A percentile compares a stretch with the other conserved stretches of the same genome.
Conservation (phyloP, 2,888 invertebrate species). For the Macrosoma leucophasiata region DNA sequence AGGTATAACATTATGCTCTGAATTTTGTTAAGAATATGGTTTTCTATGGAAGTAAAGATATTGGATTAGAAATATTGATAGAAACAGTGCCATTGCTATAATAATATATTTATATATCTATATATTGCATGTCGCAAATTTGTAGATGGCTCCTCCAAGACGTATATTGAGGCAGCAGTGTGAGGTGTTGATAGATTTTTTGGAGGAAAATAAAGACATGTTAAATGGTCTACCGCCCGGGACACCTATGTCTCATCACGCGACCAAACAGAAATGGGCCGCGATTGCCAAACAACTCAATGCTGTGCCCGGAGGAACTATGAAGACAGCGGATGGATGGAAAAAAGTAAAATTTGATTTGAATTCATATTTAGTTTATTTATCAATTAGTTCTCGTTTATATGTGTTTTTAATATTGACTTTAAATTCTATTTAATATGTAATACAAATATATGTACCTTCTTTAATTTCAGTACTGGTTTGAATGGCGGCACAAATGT, state of each 20-base stretch:
- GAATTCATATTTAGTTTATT: neutral
- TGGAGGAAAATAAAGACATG: conserved; percentile 55
- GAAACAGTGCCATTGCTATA: too few species aligned
- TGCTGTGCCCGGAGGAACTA: conserved; percentile 45
- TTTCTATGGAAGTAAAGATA: too few species aligned
- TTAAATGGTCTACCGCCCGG: conserved; percentile 46
- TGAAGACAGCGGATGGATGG: conserved; percentile 58
- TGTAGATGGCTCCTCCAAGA: conserved; percentile 62
- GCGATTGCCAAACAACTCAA: conserved; percentile 52
- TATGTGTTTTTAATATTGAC: neutral
- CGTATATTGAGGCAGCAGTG: conserved; percentile 50
- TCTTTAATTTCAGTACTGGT: conserved; percentile 53
- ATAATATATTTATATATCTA: too few species aligned
- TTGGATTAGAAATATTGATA: too few species aligned
- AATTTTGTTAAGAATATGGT: too few species aligned
- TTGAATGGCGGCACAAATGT: conserved; percentile 63
- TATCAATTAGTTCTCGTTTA: conserved; percentile 1
- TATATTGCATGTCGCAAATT: too few species aligned
- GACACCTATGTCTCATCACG: conserved; percentile 43
- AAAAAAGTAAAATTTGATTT: conserved; percentile 42
- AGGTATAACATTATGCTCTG: too few species aligned
- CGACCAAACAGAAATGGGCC: conserved; percentile 52
- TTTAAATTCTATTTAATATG: neutral
- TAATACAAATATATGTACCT: conserved; percentile 3
- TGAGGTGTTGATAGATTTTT: conserved; percentile 53